Evolutionary conservation across 2,113 vertebrate species (phyloP).

Genomic region (Pachycephala philippinensis): DNA sequence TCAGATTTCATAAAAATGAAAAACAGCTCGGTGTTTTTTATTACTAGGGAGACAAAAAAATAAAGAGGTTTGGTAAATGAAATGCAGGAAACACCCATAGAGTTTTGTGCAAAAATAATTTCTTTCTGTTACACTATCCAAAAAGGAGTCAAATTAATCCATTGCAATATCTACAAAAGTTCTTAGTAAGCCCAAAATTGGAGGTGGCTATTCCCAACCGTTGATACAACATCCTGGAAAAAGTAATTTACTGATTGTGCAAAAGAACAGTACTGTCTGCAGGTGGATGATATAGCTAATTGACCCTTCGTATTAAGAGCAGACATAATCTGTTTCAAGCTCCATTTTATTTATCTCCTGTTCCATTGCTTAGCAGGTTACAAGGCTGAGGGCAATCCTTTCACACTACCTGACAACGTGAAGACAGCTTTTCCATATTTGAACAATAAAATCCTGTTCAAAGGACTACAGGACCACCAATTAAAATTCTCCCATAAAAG

Average conservation of each 20-base stretch:
- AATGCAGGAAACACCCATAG: not conserved
- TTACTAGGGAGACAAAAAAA: slow-evolving; percentile 34
- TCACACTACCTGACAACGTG: not conserved
- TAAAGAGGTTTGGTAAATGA: not conserved
- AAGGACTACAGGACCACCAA: slow-evolving; percentile 56
- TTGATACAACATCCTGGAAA: slow-evolving; percentile 33
- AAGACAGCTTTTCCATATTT: slow-evolving; percentile 35
- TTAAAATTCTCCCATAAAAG: slow-evolving; percentile 61
- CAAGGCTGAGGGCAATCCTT: slow-evolving; percentile 22
- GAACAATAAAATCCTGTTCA: slow-evolving; percentile 59
- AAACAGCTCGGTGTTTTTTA: slow-evolving; percentile 7
- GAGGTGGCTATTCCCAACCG: slow-evolving; percentile 11
- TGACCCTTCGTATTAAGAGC: not conserved
- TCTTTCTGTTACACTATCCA: slow-evolving; percentile 1
- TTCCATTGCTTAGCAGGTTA: slow-evolving; percentile 40
- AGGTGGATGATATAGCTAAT: not conserved
- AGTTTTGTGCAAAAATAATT: not conserved
- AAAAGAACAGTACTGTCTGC: not conserved
- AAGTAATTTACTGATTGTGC: not conserved
- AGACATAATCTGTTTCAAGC: not conserved
- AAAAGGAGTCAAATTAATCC: slow-evolving; percentile 53
- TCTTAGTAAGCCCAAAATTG: slow-evolving; percentile 35
- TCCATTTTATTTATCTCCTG: not conserved
- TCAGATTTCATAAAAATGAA: slow-evolving; percentile 25
- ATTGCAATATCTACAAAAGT: slow-evolving; percentile 52